Evolutionary conservation across 2,113 vertebrate genomes (phyloP), one percentile per base, ranked within the genome.

Genomic region (Pyxicephalus adspersus): DNA sequence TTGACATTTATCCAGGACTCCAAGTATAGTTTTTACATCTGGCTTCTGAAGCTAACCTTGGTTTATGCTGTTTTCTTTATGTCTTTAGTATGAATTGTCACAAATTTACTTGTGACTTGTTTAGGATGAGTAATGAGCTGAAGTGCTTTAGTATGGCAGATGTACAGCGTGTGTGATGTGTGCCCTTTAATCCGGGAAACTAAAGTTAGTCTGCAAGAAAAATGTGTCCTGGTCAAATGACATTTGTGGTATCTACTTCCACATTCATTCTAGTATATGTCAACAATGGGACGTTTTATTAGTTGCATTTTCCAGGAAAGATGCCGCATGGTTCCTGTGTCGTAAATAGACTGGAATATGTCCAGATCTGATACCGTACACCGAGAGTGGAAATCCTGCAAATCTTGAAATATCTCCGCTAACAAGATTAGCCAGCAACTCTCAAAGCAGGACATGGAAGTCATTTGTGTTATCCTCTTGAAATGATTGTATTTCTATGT

Each of bases 261-360:
- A 71, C 38, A 52, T 72, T 38, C 64, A 66, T 73, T n/a, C 26
- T 58, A 34, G 26, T 31, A n/a, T 38, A 25, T 3, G 38, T 19
- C 68, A 83, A 23, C 0, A n/a, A 77, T 64, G 0, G 3, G 15
- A 9, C 31, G 0, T 6, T 66, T 31, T 22, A 61, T 64, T 20
- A 72, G 25, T 52, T 58, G 17, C 74, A 34, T 54, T 83, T 87
- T 83, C 66, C 67, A 8, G 60, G 29, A 75, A 73, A 83, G 83
- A 54, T 18, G 18, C 0, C 22, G 6, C 22, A 22, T 4, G 2
- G 34, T 60, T 89, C 86, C 74, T 67, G 64, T 23, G 54, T 34
- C 85, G 66, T 80, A 85, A 86, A 84, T 84, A 85, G 73, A 78
- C n/a, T 3, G 5, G n/a, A 55, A 25, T 85, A 83, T 50, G 71